These are phyloP conservation scores for Drosophila infuscata DNA, from an alignment of 2,888 invertebrate genomes.

Conservation along the genomic window DNA sequence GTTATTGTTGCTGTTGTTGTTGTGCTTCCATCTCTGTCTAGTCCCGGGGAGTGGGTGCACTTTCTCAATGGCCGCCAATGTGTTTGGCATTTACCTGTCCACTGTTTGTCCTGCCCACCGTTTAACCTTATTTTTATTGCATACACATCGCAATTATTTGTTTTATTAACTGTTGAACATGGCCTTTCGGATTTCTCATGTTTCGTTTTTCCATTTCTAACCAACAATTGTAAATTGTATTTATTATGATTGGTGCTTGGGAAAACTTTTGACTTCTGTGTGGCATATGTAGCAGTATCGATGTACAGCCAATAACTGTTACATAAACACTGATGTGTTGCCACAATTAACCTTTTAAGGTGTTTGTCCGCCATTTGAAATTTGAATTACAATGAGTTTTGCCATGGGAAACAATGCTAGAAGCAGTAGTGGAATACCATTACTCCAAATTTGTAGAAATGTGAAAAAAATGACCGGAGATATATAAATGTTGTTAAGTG, in stretches of 20 bases:
- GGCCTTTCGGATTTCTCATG: slow-evolving; percentile 55
- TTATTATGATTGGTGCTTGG: slow-evolving; percentile 68
- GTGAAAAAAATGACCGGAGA: not conserved
- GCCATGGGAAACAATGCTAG: slow-evolving; percentile 22
- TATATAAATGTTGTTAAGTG: too few relatives aligned
- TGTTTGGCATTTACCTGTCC: slow-evolving; percentile 43
- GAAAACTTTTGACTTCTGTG: slow-evolving; percentile 64
- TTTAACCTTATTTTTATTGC: slow-evolving; percentile 80
- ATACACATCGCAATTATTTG: slow-evolving; percentile 76
- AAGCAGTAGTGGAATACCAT: not conserved
- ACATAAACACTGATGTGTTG: slow-evolving; percentile 16
- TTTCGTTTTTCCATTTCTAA: slow-evolving; percentile 30
- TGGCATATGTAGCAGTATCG: slow-evolving; percentile 24
- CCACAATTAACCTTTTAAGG: slow-evolving; percentile 61
- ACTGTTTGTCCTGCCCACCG: slow-evolving; percentile 57
- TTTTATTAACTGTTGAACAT: slow-evolving; percentile 81
- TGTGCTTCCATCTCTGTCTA: slow-evolving; percentile 47
- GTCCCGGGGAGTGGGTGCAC: slow-evolving; percentile 19
- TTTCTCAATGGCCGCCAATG: slow-evolving; percentile 64
- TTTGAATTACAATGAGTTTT: slow-evolving; percentile 13
- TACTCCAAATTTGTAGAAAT: not conserved
- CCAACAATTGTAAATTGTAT: slow-evolving; percentile 71
- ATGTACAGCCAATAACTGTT: slow-evolving; percentile 31
- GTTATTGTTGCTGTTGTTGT: not conserved
- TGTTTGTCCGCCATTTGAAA: slow-evolving; percentile 4